Conservation (phyloP, 1,140 invertebrate genomes). For the Diorhabda carinulata region DNA sequence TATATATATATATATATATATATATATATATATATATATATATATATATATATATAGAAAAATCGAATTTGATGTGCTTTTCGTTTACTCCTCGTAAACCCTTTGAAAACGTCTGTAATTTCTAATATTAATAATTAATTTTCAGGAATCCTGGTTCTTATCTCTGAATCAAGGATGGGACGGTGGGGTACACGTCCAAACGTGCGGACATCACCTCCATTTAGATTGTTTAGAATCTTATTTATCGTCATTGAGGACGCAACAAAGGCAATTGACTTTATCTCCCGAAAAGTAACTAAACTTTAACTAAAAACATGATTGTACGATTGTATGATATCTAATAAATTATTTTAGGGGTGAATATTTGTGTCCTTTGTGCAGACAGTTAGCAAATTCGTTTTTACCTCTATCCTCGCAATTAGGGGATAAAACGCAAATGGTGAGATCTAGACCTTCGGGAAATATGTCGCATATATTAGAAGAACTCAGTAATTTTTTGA, state of each 20-base stretch:
- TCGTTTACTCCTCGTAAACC: too few relatives aligned
- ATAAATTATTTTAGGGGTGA: conserved; percentile 62
- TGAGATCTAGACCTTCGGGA: conserved; percentile 56
- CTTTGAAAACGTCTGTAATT: too few relatives aligned
- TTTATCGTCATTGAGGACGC: conserved; percentile 72
- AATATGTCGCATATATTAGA: conserved; percentile 52
- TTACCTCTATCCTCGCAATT: conserved; percentile 81
- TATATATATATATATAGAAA: background rate
- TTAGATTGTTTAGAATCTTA: conserved; percentile 89
- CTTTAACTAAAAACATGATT: too few relatives aligned
- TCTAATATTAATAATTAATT: background rate
- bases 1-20: background rate
- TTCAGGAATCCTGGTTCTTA: conserved; percentile 70
- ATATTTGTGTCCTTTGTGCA: conserved; percentile 89
- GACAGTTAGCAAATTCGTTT: conserved; percentile 90
- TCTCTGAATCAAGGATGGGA: conserved; percentile 88
- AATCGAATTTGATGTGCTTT: background rate
- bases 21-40: too few relatives aligned
- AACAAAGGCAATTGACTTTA: conserved; percentile 68
- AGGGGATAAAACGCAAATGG: conserved; percentile 62
- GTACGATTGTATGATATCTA: too few relatives aligned
- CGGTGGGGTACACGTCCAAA: conserved; percentile 91
- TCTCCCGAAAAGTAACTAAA: conserved; percentile 61
- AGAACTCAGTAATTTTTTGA: conserved; percentile 62
- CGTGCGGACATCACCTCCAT: conserved; percentile 94